These are phyloP conservation scores for Palaemon carinicauda DNA, from an alignment of 1,140 invertebrate genomes.

Conservation along the genomic window DNA sequence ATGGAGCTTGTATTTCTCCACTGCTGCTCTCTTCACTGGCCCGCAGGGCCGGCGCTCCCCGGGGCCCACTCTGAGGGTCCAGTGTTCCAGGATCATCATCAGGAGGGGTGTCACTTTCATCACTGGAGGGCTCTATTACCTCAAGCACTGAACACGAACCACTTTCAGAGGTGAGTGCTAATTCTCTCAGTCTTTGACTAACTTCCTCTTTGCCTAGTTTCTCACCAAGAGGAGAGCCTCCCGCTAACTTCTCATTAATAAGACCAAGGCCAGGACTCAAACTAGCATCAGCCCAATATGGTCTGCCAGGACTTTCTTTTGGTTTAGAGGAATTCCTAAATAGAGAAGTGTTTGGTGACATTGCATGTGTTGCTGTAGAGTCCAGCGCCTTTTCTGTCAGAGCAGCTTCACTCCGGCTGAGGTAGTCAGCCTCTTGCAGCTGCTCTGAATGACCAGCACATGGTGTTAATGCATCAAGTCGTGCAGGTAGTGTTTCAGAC, in stretches of 20 bases:
- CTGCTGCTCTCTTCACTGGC: slow-evolving; percentile 41
- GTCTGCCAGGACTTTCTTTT: slow-evolving; percentile 19
- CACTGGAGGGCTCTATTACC: slow-evolving; percentile 63
- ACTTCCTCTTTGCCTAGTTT: slow-evolving; percentile 59
- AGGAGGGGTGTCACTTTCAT: slow-evolving; percentile 52
- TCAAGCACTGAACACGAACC: slow-evolving; percentile 64
- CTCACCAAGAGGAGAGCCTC: slow-evolving; percentile 9
- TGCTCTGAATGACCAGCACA: background rate
- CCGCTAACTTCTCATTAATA: slow-evolving; percentile 30
- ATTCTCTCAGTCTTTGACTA: slow-evolving; percentile 57
- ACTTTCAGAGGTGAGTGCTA: slow-evolving; percentile 61
- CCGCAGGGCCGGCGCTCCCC: slow-evolving; percentile 14
- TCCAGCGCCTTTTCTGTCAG: slow-evolving; percentile 8
- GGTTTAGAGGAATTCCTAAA: slow-evolving; percentile 10
- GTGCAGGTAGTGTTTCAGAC: slow-evolving; percentile 30
- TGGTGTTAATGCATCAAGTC: slow-evolving; percentile 31
- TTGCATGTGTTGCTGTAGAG: background rate
- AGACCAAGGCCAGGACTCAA: slow-evolving; percentile 43
- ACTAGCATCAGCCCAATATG: slow-evolving; percentile 53
- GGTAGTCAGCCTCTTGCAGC: slow-evolving; percentile 28
- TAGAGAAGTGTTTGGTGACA: background rate
- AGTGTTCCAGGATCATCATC: slow-evolving; percentile 25
- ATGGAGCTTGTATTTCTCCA: slow-evolving; percentile 27
- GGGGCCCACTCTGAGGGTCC: slow-evolving; percentile 10
- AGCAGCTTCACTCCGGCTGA: slow-evolving; percentile 33